These are phyloP conservation scores for Pandion haliaetus DNA, from an alignment of 2,113 vertebrate genomes.

Conservation along the genomic window DNA sequence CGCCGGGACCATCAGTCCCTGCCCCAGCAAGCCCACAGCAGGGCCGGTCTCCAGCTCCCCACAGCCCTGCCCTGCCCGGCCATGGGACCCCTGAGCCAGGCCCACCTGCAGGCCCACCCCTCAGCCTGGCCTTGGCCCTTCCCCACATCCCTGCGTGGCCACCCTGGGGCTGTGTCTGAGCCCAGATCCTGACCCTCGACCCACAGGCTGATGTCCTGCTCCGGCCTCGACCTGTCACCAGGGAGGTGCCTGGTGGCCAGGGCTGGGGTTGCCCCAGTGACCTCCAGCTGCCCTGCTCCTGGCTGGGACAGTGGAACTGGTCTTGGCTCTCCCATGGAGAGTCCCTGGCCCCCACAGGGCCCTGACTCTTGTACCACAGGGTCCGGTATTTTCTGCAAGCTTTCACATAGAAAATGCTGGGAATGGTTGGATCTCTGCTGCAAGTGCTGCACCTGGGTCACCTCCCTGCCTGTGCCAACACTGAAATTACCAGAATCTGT, in stretches of 20 bases:
- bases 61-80: not conserved
- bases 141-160: rapidly evolving
- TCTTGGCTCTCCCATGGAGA: not conserved
- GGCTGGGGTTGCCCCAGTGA: not conserved
- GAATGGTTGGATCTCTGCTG: not conserved
- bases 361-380: not conserved
- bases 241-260: not conserved
- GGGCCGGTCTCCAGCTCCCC: not conserved
- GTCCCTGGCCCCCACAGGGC: rapidly evolving
- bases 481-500: not conserved
- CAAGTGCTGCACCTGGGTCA: not conserved
- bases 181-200: not conserved
- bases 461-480: not conserved
- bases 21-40: rapidly evolving
- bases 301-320: not conserved
- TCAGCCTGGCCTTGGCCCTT: not conserved
- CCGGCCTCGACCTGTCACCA: rapidly evolving
- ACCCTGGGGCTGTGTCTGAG: not conserved
- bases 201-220: not conserved
- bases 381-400: not conserved
- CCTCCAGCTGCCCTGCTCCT: not conserved
- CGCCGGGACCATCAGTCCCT: rapidly evolving
- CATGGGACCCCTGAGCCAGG: not conserved
- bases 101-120: not conserved
- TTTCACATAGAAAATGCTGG: not conserved